Base-by-base conservation (phyloP, 1,140 invertebrate species). In the Drosophila tropicalis region DNA sequence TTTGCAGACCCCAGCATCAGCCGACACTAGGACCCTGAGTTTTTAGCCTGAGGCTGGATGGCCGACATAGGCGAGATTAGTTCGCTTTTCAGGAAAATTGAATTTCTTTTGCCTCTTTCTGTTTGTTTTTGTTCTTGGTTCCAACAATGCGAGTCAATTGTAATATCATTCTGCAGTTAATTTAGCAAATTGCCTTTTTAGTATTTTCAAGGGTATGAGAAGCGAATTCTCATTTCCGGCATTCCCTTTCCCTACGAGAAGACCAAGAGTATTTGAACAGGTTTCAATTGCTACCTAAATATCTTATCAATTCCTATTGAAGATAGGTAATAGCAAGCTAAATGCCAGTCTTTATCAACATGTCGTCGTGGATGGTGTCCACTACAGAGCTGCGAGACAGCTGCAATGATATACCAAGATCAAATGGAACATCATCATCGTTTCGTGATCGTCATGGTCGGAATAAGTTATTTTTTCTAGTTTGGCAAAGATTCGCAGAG, bases 291-390 rank as follows among this genome's bases (percentile, higher is more conserved):
- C 44, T 17, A 47, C 7, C 15, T 17, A 9, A 12, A 58, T 86
- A 81, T 86, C 83, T 86, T 76, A 86, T 86, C 82, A 86, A 68
- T 58, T 36, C 17, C n/a, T 63, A 22, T 51, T 51, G 17, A 1
- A 22, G 44, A 22, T 34, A 65, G 62, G 58, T 73, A 80, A 57
- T 5, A 39, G 62, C 34, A 19, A 67, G 44, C 29, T 47, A 6
- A 34, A 17, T 54, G 47, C 64, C 67, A 86, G 83, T 86, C 79
- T 69, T 81, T 72, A 68, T 77, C 62, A 86, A 72, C 64, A 86
- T 86, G 83, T 77, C 83, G 40, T 79, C 79, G 76, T 86, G 83
- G 83, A 60, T 86, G 34, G 72, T 86, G 34, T 86, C 83, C 70
- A 87, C 56, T 15, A 40, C 71, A 10, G 80, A 79, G 29, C 79